Conservation (phyloP, 2,113 vertebrate genomes). For the Seriola aureovittata region DNA sequence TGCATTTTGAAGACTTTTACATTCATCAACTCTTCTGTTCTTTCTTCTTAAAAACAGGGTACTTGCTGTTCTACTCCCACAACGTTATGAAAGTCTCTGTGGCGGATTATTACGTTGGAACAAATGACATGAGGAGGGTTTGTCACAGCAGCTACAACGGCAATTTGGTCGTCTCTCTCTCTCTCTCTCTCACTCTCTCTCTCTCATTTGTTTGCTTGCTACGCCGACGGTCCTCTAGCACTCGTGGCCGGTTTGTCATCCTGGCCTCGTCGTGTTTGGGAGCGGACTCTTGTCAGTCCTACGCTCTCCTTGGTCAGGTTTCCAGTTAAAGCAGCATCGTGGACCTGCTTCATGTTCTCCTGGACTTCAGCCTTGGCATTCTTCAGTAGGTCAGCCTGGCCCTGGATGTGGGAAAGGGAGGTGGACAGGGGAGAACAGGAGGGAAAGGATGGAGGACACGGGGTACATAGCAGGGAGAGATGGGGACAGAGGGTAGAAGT, state of each 20-base stretch:
- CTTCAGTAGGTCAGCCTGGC: conserved; percentile 94
- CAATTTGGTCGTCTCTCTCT: neutral
- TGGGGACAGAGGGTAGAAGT: neutral
- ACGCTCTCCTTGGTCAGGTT: conserved; percentile 86
- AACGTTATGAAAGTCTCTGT: neutral
- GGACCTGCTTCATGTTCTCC: conserved; percentile 96
- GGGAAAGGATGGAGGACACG: neutral
- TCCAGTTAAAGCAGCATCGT: conserved; percentile 90
- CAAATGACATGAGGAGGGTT: neutral
- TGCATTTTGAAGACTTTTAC: conserved; percentile 25
- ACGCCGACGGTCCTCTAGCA: conserved; percentile 18
- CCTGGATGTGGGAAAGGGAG: conserved; percentile 79
- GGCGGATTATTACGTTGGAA: neutral
- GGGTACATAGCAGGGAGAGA: neutral
- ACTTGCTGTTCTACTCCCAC: conserved; percentile 6
- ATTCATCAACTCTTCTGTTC: conserved; percentile 35
- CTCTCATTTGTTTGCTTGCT: neutral
- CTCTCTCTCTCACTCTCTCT: too few species aligned
- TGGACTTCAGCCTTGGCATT: conserved; percentile 92
- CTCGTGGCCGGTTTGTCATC: conserved; percentile 80
- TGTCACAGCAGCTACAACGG: conserved; percentile 24
- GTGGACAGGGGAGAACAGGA: neutral
- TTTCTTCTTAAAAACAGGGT: neutral
- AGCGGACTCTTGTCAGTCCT: conserved; percentile 69
- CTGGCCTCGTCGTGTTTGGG: conserved; percentile 69